phyloP scores from a whole-genome alignment of 2,113 vertebrate species.

The Ranitomeya variabilis region DNA sequence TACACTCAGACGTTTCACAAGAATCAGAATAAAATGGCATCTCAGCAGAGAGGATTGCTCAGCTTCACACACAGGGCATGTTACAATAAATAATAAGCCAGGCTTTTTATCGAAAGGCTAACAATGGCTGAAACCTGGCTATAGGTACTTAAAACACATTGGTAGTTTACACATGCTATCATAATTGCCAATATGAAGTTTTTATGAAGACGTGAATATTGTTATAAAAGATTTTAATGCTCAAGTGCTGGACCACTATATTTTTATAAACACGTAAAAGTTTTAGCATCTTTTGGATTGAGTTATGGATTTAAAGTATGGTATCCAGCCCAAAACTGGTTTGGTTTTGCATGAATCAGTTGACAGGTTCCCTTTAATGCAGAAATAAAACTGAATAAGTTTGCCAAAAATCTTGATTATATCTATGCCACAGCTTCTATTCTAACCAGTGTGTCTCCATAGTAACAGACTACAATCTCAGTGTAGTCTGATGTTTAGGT shows the following conservation, averaged over 20 bases:
- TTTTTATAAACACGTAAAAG: too few species aligned
- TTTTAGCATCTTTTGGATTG: too few species aligned
- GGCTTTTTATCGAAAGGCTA: not conserved
- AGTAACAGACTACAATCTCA: not conserved
- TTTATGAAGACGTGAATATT: too few species aligned
- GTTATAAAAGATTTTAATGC: too few species aligned
- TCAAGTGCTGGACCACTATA: too few species aligned
- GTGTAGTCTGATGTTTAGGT: not conserved
- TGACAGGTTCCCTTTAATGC: too few species aligned
- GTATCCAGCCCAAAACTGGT: too few species aligned
- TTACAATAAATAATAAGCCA: too few species aligned
- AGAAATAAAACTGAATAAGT: not conserved
- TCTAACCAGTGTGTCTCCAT: not conserved
- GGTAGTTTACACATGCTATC: too few species aligned
- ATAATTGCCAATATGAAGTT: too few species aligned
- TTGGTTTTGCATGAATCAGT: too few species aligned
- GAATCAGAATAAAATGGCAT: not conserved
- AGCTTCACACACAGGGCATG: not conserved
- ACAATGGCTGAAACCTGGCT: not conserved
- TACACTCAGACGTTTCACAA: not conserved
- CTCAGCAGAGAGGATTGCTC: not conserved
- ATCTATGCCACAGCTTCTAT: not conserved
- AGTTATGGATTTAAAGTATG: too few species aligned
- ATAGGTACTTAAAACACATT: not conserved
- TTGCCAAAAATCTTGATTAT: not conserved